A percentile compares a stretch with the other conserved stretches of the same genome.
These are phyloP conservation scores for Ectemnius lituratus DNA, from an alignment of 2,888 invertebrate species.

Conservation along the genomic window DNA sequence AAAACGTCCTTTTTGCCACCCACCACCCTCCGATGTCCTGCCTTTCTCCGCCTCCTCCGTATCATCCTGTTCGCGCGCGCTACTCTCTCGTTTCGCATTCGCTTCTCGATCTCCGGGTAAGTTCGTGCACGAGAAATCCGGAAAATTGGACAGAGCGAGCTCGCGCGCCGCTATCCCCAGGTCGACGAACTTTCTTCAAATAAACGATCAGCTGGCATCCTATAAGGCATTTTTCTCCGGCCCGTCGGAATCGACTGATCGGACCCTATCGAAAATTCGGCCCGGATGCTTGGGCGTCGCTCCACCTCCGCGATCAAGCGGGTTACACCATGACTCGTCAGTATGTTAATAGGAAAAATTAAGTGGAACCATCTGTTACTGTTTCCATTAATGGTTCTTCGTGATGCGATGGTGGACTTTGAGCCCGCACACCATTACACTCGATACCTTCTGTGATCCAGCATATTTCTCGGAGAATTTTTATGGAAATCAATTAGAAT, in stretches of 20 bases:
- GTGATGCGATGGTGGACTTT: too few relatives aligned
- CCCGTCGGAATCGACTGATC: constrained; percentile 30
- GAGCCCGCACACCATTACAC: too few relatives aligned
- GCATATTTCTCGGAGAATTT: too few relatives aligned
- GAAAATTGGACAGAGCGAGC: constrained; percentile 65
- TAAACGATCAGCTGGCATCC: constrained; percentile 61
- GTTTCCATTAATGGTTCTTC: background rate
- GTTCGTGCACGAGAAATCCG: constrained; percentile 65
- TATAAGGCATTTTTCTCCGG: constrained; percentile 51
- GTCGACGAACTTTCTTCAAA: constrained; percentile 55
- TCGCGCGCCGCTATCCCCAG: constrained; percentile 37
- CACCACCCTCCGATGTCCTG: background rate
- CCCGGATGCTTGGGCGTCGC: constrained; percentile 8
- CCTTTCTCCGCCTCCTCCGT: constrained; percentile 5
- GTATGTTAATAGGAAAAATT: background rate
- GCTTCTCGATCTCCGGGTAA: constrained; percentile 49
- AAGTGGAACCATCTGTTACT: background rate
- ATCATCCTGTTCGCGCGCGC: constrained; percentile 9
- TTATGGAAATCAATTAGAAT: background rate
- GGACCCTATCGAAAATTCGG: constrained; percentile 45
- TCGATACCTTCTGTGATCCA: too few relatives aligned
- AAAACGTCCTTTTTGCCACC: constrained; percentile 50
- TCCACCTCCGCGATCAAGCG: constrained; percentile 11
- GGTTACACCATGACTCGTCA: constrained; percentile 6
- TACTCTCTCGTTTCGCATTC: constrained; percentile 50